Percentiles rank a stretch among this genome's conserved stretches.
Conservation (phyloP, 1,140 invertebrate genomes). For the Micrasema longulum region DNA sequence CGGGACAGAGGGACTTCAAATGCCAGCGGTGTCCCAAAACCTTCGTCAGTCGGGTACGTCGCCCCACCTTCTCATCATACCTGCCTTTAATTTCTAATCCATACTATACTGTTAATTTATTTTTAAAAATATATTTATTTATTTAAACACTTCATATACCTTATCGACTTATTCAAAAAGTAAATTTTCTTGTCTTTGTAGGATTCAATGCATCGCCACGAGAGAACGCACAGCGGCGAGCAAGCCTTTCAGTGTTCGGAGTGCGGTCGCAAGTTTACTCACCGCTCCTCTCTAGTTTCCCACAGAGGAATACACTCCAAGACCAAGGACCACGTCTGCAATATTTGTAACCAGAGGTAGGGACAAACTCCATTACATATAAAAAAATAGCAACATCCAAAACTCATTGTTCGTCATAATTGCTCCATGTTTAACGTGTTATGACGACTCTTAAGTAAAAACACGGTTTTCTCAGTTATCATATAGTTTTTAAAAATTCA, state of each 20-base stretch:
- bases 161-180: slow-evolving; percentile 2
- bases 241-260: slow-evolving; percentile 45
- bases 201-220: slow-evolving; percentile 48
- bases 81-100: background rate
- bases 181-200: too few species aligned
- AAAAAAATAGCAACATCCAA: too few species aligned
- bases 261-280: slow-evolving; percentile 45
- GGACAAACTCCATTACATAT: too few species aligned
- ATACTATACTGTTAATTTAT: too few species aligned
- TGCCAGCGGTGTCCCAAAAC: slow-evolving; percentile 49
- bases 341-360: slow-evolving; percentile 49
- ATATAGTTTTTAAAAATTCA: too few species aligned
- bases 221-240: slow-evolving; percentile 46
- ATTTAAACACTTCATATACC: too few species aligned
- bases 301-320: slow-evolving; percentile 51
- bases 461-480: too few species aligned
- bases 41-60: slow-evolving; percentile 48
- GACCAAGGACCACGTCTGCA: slow-evolving; percentile 49
- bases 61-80: background rate
- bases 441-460: too few species aligned
- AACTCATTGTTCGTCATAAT: too few species aligned
- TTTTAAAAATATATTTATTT: too few species aligned
- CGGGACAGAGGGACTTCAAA: slow-evolving; percentile 48
- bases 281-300: slow-evolving; percentile 44
- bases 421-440: too few species aligned